phyloP scores from a whole-genome alignment of 2,797 vertebrate genomes.

The Phylloscopus collybita region DNA sequence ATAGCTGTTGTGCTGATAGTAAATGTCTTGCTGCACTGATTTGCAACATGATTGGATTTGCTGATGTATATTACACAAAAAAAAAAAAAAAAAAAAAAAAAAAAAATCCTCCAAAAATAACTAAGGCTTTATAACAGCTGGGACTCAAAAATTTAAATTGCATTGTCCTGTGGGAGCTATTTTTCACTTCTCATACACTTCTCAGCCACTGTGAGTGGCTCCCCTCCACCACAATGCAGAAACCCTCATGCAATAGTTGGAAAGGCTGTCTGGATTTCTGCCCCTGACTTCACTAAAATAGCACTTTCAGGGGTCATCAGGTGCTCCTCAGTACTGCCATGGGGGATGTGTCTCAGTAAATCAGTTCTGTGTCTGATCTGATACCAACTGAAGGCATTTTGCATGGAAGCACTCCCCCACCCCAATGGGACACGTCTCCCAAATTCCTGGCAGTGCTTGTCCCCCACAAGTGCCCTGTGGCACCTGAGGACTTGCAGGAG shows the following conservation, averaged over 20 bases:
- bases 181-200: not conserved
- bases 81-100: not conserved
- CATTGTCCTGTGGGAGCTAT: not conserved
- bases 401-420: not conserved
- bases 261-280: not conserved
- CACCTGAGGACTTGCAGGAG: not conserved
- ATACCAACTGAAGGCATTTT: not conserved
- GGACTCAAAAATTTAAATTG: not conserved
- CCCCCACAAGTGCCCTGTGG: not conserved
- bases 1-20: not conserved
- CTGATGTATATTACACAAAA: not conserved
- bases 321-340: not conserved
- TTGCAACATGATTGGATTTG: not conserved
- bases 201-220: not conserved
- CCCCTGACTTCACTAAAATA: not conserved
- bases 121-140: not conserved
- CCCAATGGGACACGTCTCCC: fast-evolving
- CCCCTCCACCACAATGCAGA: not conserved
- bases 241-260: not conserved
- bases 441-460: not conserved
- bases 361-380: not conserved
- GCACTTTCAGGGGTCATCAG: too few species aligned
- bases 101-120: not conserved
- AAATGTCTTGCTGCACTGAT: not conserved
- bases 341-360: not conserved